Evolutionary conservation across 2,113 vertebrate genomes (phyloP).

Genomic region (Oxyruncus cristatus): DNA sequence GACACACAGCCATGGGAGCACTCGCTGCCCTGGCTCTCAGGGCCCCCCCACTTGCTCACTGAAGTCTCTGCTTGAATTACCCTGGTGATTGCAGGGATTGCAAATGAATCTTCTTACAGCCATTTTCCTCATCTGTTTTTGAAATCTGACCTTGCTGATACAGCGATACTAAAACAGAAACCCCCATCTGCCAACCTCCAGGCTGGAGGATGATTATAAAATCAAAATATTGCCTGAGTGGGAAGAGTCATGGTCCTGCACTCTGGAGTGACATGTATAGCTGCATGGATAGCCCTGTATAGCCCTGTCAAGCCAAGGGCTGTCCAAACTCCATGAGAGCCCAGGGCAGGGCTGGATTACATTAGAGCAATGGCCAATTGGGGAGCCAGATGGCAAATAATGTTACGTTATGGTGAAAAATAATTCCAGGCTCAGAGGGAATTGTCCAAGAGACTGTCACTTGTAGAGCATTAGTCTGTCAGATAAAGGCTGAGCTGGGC

Average conservation of each 20-base stretch:
- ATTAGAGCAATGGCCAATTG: background rate
- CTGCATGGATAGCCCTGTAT: background rate
- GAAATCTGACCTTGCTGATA: background rate
- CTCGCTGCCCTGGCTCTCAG: background rate
- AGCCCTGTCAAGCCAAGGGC: background rate
- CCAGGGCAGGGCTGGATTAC: background rate
- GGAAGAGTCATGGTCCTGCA: background rate
- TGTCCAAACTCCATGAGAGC: background rate
- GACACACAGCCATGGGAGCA: background rate
- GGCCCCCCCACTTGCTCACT: background rate
- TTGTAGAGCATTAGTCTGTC: background rate
- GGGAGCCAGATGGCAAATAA: constrained; percentile 20
- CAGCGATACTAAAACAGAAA: background rate
- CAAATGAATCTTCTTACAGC: background rate
- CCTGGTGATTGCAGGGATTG: background rate
- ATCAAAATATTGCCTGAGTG: background rate
- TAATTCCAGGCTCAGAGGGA: background rate
- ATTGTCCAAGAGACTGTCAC: background rate
- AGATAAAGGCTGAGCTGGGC: background rate
- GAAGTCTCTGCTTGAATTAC: background rate
- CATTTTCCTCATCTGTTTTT: background rate
- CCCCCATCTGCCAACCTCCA: background rate
- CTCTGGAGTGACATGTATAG: accelerated
- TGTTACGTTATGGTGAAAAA: background rate
- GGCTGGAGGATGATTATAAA: background rate